Evolutionary conservation across 2,113 vertebrate species (phyloP), one percentile per base, ranked within the genome.

Genomic region (Seriola quinqueradiata): DNA sequence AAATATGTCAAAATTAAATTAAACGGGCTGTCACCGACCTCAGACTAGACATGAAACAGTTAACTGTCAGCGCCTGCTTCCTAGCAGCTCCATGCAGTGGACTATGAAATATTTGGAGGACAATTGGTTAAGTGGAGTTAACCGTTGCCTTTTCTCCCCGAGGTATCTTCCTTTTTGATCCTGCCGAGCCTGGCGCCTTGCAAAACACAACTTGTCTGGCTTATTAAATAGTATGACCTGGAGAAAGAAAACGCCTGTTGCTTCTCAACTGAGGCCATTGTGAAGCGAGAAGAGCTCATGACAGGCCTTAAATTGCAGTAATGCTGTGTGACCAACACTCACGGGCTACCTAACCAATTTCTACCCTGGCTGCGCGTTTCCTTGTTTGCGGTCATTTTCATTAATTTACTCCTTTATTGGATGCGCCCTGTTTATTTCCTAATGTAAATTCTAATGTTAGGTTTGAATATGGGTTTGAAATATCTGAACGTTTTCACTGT

Each of bases 171-270:
- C 88, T 94, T 92, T 96, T 95, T 95, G 94, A 96, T 95, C 94
- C 92, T 67, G 92, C 95, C 90, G 95, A 94, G 93, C 70, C 95
- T 96, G 96, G 96, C 96, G 96, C 96, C 96, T 96, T 82, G 87
- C 95, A 93, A 86, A 95, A 95, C 95, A 90, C 95, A 95, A 94
- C 95, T 95, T 90, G 96, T 96, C 96, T 96, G 95, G 94, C 95
- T 95, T 95, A 95, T 95, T 96, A 95, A 96, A 96, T 93, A 93
- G 92, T 93, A 85, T 94, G 94, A 95, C 92, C 92, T 92, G 92
- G 80, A 92, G 91, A 94, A 88, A 92, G 90, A 94, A 94, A 95
- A 93, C 92, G 93, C 94, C 93, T 90, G 93, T 94, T 95, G 95
- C 94, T 94, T 94, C 92, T 94, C 93, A 89, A 87, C 92, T 79